Evolutionary conservation across 2,113 vertebrate genomes (phyloP), one percentile per base, ranked within the genome.

Genomic region (Nesoenas mayeri): DNA sequence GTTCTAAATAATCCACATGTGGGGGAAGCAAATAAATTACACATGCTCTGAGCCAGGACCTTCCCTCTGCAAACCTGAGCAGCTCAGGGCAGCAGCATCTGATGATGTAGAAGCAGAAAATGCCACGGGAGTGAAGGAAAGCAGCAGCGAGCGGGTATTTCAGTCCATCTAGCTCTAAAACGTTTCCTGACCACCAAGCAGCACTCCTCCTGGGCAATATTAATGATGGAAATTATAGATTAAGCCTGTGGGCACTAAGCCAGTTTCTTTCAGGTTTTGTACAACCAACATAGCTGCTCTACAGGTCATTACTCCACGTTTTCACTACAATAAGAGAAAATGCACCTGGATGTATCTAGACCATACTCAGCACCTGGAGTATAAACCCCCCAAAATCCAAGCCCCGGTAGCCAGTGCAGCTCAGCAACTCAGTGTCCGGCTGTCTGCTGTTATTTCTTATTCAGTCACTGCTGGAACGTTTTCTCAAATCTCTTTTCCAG

Each of bases 331-430:
- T 9, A 42, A 60, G 4, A 19, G 11, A 87, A 79, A 42, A 47
- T 8, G 51, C 51, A 31, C 22, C 25, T 44, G 81, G 20, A 56
- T 8, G 4, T 6, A 44, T 4, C 66, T 3, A 44, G 8, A 47
- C 11, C 2, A 3, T 6, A 13, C 13, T 65, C 69, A 69, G 31
- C 60, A 71, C 10, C 40, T 51, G 31, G 50, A 85, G 2, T 2
- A 3, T 15, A 53, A 53, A 53, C 4, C 47, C 40, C 54, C 16
- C 0, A 4, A 34, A 91, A 75, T 25, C 61, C 56, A 51, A 71
- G 31, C 32, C 24, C 42, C 0, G 0, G 9, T 3, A 62, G 36
- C 11, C 47, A 40, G 31, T 2, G 29, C 0, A 0, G 19, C 6
- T 34, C 36, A 34, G 12, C 17, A 72, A 9, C 15, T 53, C 57